phyloP scores from a whole-genome alignment of 2,797 vertebrate species.

The Myripristis jacobus region DNA sequence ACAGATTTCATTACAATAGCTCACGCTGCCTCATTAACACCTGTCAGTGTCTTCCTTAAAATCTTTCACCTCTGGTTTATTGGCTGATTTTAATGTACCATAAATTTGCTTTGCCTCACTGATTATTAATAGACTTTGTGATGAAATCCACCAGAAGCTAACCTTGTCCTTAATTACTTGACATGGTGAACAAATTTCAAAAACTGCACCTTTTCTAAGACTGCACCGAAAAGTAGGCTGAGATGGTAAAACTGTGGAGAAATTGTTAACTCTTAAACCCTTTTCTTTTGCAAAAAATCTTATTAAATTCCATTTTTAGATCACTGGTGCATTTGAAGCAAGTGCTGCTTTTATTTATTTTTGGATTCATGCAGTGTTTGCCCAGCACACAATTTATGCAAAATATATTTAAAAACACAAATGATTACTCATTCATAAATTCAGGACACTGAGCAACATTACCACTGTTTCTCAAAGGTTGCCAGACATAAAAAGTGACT shows the following conservation, averaged over 20 bases:
- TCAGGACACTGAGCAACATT: constrained; percentile 2
- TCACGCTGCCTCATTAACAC: neutral
- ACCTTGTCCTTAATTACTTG: neutral
- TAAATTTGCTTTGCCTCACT: neutral
- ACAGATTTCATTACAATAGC: constrained; percentile 13
- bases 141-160: neutral
- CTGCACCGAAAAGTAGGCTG: too few relatives aligned
- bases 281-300: neutral
- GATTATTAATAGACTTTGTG: neutral
- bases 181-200: neutral
- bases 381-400: neutral
- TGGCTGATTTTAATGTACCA: neutral
- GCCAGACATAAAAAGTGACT: constrained; percentile 34
- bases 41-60: neutral
- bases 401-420: constrained; percentile 23
- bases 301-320: too few relatives aligned
- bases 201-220: too few relatives aligned
- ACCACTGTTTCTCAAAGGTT: constrained; percentile 1
- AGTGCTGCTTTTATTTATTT: neutral
- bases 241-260: neutral
- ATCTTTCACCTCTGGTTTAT: constrained; percentile 7
- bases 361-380: constrained; percentile 2
- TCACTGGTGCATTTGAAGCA: too few relatives aligned
- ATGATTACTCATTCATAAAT: constrained; percentile 26
- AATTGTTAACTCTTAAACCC: neutral